Base-by-base conservation (phyloP, 1,140 invertebrate species). In the Pachypeltis micranthus region DNA sequence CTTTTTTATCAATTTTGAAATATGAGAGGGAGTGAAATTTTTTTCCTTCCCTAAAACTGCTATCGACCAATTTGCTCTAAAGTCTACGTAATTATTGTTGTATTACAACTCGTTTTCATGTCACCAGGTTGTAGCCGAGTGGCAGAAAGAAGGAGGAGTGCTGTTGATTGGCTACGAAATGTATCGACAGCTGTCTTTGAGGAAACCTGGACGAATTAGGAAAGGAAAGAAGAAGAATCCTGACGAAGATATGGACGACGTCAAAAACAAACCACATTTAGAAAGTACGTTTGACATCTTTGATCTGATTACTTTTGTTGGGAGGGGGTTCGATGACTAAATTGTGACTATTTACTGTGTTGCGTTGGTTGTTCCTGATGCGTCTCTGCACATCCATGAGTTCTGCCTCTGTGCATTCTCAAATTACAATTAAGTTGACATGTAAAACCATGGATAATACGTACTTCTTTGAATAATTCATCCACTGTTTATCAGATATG, bases 121-220 rank as follows among this genome's bases (percentile, higher is more conserved):
- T 63, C 70, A 74, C 19, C 74, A 88, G 71, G 71, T 77, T 58
- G 78, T 77, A 60, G 74, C 74, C 16, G 86, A 91, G 29, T 99
- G 96, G 96, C 81, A 83, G 24, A 81, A 83, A 51, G 77, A 80
- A 10, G 95, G 96, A 2, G 96, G 96, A 19, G 95, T 99, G 1
- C 76, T 99, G 10, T 78, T 99, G 64, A 94, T 99, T 71, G 96
- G 96, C 2, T 99, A 99, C 74, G 96, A 99, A 78, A 81, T 99
- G 71, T 99, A 95, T 73, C 80, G 90, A 7, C 81, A 96, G 62
- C 76, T 96, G 28, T 91, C 90, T 64, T 79, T 92, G 67, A 88
- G 88, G 70, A 85, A 88, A 71, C 79, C 80, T 64, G 80, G 80
- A 60, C 81, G 81, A 72, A 77, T 78, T 66, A 77, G 74, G 66